Base-by-base conservation (phyloP, 2,888 invertebrate species). In the Aphodius granarius region DNA sequence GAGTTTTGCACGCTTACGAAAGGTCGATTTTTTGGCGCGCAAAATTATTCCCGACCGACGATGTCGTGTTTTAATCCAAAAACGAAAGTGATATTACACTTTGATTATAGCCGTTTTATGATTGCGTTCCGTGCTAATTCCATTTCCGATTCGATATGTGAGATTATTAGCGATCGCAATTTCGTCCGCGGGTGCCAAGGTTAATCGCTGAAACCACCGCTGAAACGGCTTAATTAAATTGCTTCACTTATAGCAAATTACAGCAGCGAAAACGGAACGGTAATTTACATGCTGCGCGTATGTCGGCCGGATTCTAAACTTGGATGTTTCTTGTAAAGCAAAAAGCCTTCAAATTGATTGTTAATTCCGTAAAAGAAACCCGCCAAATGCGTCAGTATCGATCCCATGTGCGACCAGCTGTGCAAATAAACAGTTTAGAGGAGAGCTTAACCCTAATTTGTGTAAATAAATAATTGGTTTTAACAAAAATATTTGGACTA, bases 101-200 rank as follows among this genome's bases (percentile, higher is more conserved):
- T n/a, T n/a, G n/a, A n/a, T n/a, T n/a, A n/a, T n/a, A n/a, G n/a
- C n/a, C n/a, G n/a, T n/a, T 43, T 43, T 6, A 43, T 75, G 77
- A 78, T 74, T 77, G 77, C 78, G 76, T 78, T 78, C 80, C 81
- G 81, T 81, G 81, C 71, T 75, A 23, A 78, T 75, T 78, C 79
- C 77, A 79, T 79, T 80, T 78, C 76, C 76, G 79, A 78, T 80
- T 81, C 80, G 79, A 80, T 81, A 79, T 80, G 75, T 71, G 77
- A 75, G 75, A 77, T 79, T 76, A 77, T 78, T 78, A 76, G 76
- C 76, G 75, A 78, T 80, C 79, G 43, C 81, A 82, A 82, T 81
- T 81, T 81, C 80, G 81, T 78, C 79, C 78, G 79, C 78, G 76
- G 79, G 78, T 75, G 75, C 78, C 80, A 80, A 80, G 80, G 80